Conservation (phyloP, 1,140 invertebrate species). For the Cardiocondyla obscurior region DNA sequence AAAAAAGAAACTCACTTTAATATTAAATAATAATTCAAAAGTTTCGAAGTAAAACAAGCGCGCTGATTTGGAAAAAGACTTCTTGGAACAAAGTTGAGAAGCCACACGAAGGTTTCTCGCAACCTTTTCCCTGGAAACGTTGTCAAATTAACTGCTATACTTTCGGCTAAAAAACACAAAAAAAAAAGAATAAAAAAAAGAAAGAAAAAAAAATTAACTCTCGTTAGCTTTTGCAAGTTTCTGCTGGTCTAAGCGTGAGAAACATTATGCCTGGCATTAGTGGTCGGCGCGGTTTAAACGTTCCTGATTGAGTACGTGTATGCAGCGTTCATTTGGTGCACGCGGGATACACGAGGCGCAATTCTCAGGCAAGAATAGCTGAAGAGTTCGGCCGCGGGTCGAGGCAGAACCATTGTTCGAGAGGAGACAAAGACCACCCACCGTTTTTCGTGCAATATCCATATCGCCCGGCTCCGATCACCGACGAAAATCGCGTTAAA, state of each 20-base stretch:
- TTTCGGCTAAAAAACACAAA: neutral
- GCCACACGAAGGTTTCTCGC: neutral
- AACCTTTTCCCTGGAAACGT: neutral
- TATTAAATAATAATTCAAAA: too few relatives aligned
- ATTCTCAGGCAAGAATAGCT: slow-evolving; percentile 34
- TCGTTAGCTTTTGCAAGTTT: neutral
- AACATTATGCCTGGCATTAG: slow-evolving; percentile 9
- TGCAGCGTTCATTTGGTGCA: slow-evolving; percentile 3
- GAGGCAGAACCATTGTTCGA: slow-evolving; percentile 27
- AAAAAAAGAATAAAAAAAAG: neutral
- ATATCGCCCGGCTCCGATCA: neutral
- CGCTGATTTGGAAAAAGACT: neutral
- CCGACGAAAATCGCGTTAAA: slow-evolving; percentile 10
- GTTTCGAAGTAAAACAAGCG: neutral
- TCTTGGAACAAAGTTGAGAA: neutral
- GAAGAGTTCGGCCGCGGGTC: neutral
- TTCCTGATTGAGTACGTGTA: slow-evolving; percentile 9
- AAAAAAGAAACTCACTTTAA: too few relatives aligned
- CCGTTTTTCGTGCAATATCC: slow-evolving; percentile 33
- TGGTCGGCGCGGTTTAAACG: slow-evolving; percentile 9
- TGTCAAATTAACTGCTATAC: neutral
- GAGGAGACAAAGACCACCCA: slow-evolving; percentile 44
- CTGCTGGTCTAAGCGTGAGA: slow-evolving; percentile 36
- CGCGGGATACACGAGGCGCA: neutral
- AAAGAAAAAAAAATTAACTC: neutral